phyloP scores from a whole-genome alignment of 1,140 invertebrate species.

The Lamellibrachia luymesi region DNA sequence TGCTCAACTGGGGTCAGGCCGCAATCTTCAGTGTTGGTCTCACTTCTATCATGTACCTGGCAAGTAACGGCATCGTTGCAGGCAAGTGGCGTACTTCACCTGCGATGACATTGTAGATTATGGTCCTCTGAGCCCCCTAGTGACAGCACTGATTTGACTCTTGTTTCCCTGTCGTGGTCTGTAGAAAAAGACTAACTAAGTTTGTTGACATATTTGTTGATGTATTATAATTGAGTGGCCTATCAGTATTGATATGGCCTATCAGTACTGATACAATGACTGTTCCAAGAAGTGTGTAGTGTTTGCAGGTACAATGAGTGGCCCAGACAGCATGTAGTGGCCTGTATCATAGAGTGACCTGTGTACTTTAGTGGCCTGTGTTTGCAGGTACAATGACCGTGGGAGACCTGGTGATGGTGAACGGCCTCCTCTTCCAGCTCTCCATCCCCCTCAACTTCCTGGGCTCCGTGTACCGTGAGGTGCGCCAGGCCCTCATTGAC shows the following conservation, averaged over 20 bases:
- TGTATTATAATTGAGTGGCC: no score
- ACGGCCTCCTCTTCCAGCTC: slow-evolving; percentile 95
- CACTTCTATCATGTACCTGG: slow-evolving; percentile 90
- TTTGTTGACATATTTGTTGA: no score
- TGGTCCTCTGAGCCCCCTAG: neutral
- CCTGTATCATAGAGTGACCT: neutral
- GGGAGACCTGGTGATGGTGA: slow-evolving; percentile 98
- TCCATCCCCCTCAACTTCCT: slow-evolving; percentile 94
- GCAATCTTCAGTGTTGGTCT: slow-evolving; percentile 93
- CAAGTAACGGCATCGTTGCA: slow-evolving; percentile 82
- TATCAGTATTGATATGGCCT: no score
- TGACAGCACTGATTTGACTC: slow-evolving; percentile 15
- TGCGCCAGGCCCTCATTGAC: slow-evolving; percentile 92
- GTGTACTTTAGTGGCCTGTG: neutral
- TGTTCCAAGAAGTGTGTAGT: no score
- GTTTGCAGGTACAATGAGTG: no score
- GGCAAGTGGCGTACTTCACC: slow-evolving; percentile 62
- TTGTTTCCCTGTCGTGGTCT: neutral
- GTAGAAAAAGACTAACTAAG: neutral
- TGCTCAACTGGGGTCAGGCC: slow-evolving; percentile 98
- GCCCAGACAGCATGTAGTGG: no score
- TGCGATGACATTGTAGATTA: neutral
- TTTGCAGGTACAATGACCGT: slow-evolving; percentile 89
- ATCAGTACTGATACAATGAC: no score
- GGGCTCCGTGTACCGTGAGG: slow-evolving; percentile 96